phyloP scores from a whole-genome alignment of 30 jellyfish, hydroid and myxozoan species.

The Aurelia aurita region DNA sequence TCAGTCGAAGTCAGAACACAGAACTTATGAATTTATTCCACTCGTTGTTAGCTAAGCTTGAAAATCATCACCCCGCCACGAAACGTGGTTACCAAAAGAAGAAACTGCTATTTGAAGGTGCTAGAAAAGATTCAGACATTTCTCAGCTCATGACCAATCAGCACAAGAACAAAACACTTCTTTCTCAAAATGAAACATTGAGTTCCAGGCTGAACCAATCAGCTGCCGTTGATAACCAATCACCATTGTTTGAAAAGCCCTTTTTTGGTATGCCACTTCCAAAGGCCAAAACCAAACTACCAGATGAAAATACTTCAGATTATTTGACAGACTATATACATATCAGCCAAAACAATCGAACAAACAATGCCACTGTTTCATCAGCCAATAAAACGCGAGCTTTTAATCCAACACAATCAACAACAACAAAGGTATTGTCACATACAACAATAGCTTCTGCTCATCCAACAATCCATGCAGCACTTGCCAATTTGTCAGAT shows the following conservation, averaged over 20 bases:
- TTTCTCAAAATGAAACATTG: neutral
- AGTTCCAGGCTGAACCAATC: neutral
- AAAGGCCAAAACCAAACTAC: neutral
- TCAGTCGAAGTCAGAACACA: neutral
- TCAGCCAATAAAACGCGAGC: constrained; percentile 8
- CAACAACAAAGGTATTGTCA: neutral
- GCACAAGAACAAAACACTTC: neutral
- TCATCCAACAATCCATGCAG: constrained; percentile 55
- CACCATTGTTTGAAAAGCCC: constrained; percentile 30
- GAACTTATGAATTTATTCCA: constrained; percentile 40
- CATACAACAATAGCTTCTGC: neutral
- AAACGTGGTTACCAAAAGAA: constrained; percentile 1
- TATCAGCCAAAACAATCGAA: neutral
- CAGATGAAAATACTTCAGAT: neutral
- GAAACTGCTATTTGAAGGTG: constrained; percentile 4
- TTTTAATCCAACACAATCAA: constrained; percentile 1
- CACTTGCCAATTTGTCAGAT: constrained; percentile 35
- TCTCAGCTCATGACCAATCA: neutral
- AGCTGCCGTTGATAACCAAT: neutral
- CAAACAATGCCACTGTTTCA: neutral
- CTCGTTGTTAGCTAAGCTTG: constrained; percentile 22
- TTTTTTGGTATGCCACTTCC: constrained; percentile 35
- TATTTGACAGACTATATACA: constrained; percentile 18
- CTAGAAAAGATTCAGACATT: constrained; percentile 10
- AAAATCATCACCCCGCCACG: constrained; percentile 13